Evolutionary conservation across 2,888 invertebrate species (phyloP), one percentile per base, ranked within the genome.

Genomic region (Tenodera sinensis): DNA sequence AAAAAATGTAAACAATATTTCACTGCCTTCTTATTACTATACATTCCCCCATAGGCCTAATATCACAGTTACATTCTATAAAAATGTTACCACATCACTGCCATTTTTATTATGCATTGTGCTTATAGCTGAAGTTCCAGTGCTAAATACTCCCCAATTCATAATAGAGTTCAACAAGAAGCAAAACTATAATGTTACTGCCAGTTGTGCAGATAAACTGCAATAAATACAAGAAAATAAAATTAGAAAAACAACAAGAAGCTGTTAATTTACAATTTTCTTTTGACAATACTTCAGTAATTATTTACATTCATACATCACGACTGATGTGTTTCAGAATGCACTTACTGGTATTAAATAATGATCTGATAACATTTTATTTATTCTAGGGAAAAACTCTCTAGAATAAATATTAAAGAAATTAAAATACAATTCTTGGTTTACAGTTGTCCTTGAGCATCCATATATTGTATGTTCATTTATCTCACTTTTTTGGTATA

Each of bases 31-130:
- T 34, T 81, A 82, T 27, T 34, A 34, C n/a, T 87, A 82, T 87
- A 87, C 87, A 87, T 87, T 87, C 87, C 87, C 87, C 87, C 34
- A 87, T 83, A 87, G 87, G 87, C 87, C 87, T 87, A 87, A 87
- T 30, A 87, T 34, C 87, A 87, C 83, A 83, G 54, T 71, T 71
- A 71, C 54, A 71, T 71, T 71, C 54, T 71, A 71, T 86, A 71
- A 86, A 81, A 86, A 83, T 83, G 87, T 87, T 87, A 87, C 87
- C 87, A 87, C 27, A 87, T 83, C 87, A 87, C 87, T 87, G 87
- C 87, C 87, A 87, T 34, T 34, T 87, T 47, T 47, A 85, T 34
- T 85, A 54, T 85, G 54, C 54, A 71, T 71, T 71, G 54, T 71
- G 54, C 54, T 71, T 71, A 54, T 15, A 54, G 54, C 54, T 54